A percentile compares a stretch with the other conserved stretches of the same genome.
Evolutionary conservation across 2,888 invertebrate species (phyloP).

Genomic region (Hemithea aestivaria): DNA sequence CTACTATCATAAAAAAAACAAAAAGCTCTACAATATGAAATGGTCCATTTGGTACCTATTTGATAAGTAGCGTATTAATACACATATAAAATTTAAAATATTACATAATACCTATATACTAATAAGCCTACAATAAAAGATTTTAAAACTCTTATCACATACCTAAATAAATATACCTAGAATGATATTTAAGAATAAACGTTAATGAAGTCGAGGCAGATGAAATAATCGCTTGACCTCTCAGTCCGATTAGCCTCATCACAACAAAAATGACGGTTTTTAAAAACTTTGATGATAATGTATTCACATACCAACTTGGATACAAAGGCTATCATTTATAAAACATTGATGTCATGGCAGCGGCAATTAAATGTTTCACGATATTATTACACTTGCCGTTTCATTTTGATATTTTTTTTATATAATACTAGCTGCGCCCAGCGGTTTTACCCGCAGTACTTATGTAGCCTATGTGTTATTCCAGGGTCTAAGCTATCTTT

Average conservation of each 20-base stretch:
- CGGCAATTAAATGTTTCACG: constrained; percentile 29
- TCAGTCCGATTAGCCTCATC: constrained; percentile 32
- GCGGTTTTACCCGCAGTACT: no score
- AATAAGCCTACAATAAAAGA: constrained; percentile 7
- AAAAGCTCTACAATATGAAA: no score
- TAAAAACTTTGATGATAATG: constrained; percentile 44
- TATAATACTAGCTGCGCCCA: no score
- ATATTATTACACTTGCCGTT: constrained; percentile 5
- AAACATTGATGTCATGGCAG: constrained; percentile 50
- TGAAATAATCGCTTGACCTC: constrained; percentile 32
- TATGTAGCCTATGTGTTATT: no score
- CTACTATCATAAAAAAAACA: no score
- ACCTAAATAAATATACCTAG: constrained; percentile 8
- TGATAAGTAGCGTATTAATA: no score
- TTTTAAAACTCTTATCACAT: constrained; percentile 5
- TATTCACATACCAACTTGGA: constrained; percentile 30
- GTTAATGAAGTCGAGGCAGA: constrained; percentile 10
- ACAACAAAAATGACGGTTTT: constrained; percentile 39
- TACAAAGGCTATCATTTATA: constrained; percentile 54
- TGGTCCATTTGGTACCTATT: no score
- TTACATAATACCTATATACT: neutral
- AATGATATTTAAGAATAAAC: neutral
- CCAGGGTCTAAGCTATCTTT: no score
- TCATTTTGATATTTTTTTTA: no score
- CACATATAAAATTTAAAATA: no score